Conservation (phyloP, 1,140 invertebrate species). For the Solenopsis invicta region DNA sequence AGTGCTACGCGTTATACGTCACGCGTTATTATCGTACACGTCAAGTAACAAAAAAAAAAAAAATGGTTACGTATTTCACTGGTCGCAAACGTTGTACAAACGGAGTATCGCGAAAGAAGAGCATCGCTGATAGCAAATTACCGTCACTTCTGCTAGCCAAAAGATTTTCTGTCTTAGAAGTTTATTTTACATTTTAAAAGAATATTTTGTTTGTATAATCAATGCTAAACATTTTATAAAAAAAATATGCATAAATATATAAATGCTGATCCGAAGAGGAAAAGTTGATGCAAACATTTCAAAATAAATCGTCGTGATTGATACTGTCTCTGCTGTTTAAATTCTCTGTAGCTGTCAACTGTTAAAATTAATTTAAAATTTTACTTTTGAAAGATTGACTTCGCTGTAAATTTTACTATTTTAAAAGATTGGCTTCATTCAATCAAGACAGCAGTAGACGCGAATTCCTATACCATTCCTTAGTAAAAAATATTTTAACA, state of each 20-base stretch:
- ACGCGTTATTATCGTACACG: background rate
- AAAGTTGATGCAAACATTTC: background rate
- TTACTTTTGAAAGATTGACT: background rate
- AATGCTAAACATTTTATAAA: background rate
- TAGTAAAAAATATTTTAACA: background rate
- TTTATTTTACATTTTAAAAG: background rate
- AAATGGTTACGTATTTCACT: background rate
- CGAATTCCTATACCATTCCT: background rate
- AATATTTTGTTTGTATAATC: background rate
- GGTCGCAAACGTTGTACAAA: background rate
- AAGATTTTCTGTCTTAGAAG: background rate
- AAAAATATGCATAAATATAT: background rate
- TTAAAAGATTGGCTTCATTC: background rate
- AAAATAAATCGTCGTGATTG: background rate
- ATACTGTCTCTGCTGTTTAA: background rate
- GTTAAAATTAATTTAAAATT: constrained; percentile 1
- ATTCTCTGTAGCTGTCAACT: background rate
- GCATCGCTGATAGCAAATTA: background rate
- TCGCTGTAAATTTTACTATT: constrained; percentile 19
- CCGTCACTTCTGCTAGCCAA: background rate
- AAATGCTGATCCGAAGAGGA: background rate
- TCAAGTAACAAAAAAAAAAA: background rate
- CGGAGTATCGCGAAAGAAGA: background rate
- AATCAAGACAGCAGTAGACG: background rate
- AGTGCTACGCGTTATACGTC: background rate